A percentile compares a stretch with the other conserved stretches of the same genome.
Evolutionary conservation across 2,113 vertebrate genomes (phyloP).

Genomic region (Otus sunia): DNA sequence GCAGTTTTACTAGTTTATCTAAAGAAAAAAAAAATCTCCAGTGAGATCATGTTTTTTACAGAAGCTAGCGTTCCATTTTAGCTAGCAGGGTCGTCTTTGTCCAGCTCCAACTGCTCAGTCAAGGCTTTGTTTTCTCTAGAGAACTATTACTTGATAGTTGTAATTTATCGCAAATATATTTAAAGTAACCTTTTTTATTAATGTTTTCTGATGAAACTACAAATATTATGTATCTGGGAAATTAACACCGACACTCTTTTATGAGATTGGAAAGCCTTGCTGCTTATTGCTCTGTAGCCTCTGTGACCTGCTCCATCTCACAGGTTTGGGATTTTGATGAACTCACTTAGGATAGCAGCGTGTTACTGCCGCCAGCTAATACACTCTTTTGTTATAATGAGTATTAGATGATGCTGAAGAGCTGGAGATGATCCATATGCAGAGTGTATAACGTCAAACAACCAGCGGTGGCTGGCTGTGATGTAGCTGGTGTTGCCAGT

Average conservation of each 20-base stretch:
- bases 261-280: neutral
- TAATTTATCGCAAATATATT: neutral
- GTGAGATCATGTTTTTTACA: neutral
- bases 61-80: neutral
- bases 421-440: neutral
- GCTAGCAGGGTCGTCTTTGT: neutral
- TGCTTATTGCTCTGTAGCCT: neutral
- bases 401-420: neutral
- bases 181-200: neutral
- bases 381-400: neutral
- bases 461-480: neutral
- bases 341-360: neutral
- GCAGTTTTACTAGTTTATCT: neutral
- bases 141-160: neutral
- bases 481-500: neutral
- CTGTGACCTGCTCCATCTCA: neutral
- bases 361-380: neutral
- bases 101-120: neutral
- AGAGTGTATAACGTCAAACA: neutral
- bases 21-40: neutral
- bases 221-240: neutral
- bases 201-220: neutral
- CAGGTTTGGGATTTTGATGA: neutral
- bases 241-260: neutral
- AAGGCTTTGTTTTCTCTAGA: neutral